Base-by-base conservation (phyloP, 2,797 vertebrate genomes). In the Pterois miles region DNA sequence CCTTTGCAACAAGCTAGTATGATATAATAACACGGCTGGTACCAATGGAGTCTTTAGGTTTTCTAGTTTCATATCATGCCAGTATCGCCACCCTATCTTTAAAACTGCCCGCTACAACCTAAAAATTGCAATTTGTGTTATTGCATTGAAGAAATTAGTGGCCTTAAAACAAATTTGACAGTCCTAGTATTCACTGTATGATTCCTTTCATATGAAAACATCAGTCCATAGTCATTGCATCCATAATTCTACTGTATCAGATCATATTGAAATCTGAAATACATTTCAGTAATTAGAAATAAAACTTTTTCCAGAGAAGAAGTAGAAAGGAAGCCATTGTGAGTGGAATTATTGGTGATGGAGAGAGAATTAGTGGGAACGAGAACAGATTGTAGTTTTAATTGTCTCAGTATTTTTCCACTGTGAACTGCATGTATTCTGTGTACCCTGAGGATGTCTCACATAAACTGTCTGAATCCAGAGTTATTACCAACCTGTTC, bases 371-470 rank as follows among this genome's bases (percentile, higher is more conserved):
- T n/a, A 74, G 43, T 31, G 14, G 27, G 6, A 46, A 58, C 2
- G 22, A 43, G 29, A 74, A 10, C 57, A 64, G 59, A 67, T 4
- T 34, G 20, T 60, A 63, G 52, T 34, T 76, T 66, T 56, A 76
- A 76, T 74, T 71, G 27, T 46, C 43, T 56, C 65, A 4, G 48
- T 65, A 25, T 52, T 69, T 78, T 63, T 79, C 23, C 54, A 25
- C 53, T 65, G 60, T 65, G 66, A 68, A 13, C 65, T 34, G 50
- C 60, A 31, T 58, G 71, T 27, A 52, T 48, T n/a, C 46, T 36
- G 11, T 46, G 29, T 8, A 2, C 18, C 46, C 22, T 1, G 3
- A 48, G 52, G 46, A 50, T 11, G 40, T 52, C 57, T 54, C 3
- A 0, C 20, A 53, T 38, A 40, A 23, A 57, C 36, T 7, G n/a